Evolutionary conservation across 1,140 invertebrate genomes (phyloP).

Genomic region (Drosophila ironensis): DNA sequence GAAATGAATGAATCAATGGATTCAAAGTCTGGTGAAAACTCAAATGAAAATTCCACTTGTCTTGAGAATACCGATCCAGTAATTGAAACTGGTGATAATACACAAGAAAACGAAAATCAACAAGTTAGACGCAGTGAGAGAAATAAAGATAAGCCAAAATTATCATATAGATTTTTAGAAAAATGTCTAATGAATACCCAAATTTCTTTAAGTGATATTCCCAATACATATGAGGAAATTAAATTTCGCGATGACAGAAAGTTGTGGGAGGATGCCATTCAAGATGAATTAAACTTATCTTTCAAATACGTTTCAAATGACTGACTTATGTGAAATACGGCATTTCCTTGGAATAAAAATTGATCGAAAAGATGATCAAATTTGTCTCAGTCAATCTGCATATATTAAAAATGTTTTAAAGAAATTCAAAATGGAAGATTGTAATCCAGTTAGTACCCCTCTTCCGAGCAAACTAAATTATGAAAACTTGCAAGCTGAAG

Average conservation of each 20-base stretch:
- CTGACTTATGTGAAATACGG: slow-evolving; percentile 2
- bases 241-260: too few species aligned
- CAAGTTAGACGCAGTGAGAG: slow-evolving; percentile 56
- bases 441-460: too few species aligned
- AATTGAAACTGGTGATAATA: slow-evolving; percentile 11
- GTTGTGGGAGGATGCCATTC: too few species aligned
- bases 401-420: slow-evolving; percentile 34
- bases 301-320: too few species aligned
- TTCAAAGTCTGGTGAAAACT: slow-evolving; percentile 14
- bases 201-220: too few species aligned
- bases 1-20: slow-evolving; percentile 5
- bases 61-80: slow-evolving; percentile 24
- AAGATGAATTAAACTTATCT: too few species aligned
- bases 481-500: too few species aligned
- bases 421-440: slow-evolving; percentile 31
- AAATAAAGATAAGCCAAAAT: slow-evolving; percentile 41
- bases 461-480: too few species aligned
- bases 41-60: slow-evolving; percentile 14
- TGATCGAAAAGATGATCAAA: background rate
- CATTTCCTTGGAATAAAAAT: slow-evolving; percentile 1
- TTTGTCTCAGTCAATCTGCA: too few species aligned
- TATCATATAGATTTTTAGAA: slow-evolving; percentile 52
- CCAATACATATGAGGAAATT: too few species aligned
- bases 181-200: slow-evolving; percentile 42
- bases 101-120: slow-evolving; percentile 17